Conservation (phyloP, 1,140 invertebrate species). For the Micrasema longulum region DNA sequence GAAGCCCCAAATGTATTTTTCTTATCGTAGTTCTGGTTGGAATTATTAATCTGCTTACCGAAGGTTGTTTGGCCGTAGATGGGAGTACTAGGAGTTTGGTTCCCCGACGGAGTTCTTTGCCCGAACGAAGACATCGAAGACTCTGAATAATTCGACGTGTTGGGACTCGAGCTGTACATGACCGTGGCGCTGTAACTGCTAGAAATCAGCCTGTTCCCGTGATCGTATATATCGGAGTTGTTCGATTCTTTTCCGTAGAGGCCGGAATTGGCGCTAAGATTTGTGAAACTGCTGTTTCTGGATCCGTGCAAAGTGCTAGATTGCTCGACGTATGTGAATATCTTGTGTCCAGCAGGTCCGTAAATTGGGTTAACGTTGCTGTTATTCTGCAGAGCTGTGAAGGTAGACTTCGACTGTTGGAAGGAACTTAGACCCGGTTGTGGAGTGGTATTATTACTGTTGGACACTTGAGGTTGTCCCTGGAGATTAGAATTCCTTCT, state of each 20-base stretch:
- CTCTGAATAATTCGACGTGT: slow-evolving; percentile 43
- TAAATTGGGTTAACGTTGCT: slow-evolving; percentile 67
- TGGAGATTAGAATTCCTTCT: slow-evolving; percentile 66
- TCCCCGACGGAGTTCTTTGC: slow-evolving; percentile 40
- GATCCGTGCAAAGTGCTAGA: slow-evolving; percentile 58
- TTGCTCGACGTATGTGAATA: slow-evolving; percentile 48
- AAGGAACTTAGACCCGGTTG: slow-evolving; percentile 66
- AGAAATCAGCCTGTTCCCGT: slow-evolving; percentile 29
- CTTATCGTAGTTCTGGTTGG: slow-evolving; percentile 46
- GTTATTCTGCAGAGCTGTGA: slow-evolving; percentile 58
- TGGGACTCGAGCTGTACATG: slow-evolving; percentile 50
- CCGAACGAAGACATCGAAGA: slow-evolving; percentile 50
- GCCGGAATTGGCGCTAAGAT: slow-evolving; percentile 57
- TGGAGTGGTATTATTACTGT: slow-evolving; percentile 50
- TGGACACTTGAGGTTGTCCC: slow-evolving; percentile 56
- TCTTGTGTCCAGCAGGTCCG: slow-evolving; percentile 63
- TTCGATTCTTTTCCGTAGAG: slow-evolving; percentile 58
- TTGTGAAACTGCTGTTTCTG: slow-evolving; percentile 57
- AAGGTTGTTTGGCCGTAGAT: slow-evolving; percentile 46
- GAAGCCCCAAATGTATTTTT: slow-evolving; percentile 44
- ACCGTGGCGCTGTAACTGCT: slow-evolving; percentile 51
- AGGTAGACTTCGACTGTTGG: slow-evolving; percentile 66
- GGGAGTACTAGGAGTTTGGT: slow-evolving; percentile 26
- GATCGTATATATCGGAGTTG: slow-evolving; percentile 56
- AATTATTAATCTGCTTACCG: slow-evolving; percentile 38